Conservation (phyloP, 2,888 invertebrate species). For the Eumacrocentrus americanus region DNA sequence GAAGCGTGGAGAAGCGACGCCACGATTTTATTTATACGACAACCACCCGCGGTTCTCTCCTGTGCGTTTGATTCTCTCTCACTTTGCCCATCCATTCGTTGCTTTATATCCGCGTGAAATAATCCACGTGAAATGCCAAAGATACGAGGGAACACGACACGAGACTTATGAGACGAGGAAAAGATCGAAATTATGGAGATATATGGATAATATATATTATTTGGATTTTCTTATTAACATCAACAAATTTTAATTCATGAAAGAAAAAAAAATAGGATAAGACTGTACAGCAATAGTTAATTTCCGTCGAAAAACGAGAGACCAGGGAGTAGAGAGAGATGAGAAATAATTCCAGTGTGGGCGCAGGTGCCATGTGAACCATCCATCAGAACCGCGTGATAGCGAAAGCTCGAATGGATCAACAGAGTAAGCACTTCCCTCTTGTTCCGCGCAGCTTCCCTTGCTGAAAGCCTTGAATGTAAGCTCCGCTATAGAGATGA, state of each 20-base stretch:
- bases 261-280: conserved; percentile 8
- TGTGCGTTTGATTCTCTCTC: neutral
- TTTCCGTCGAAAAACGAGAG: conserved; percentile 42
- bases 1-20: conserved; percentile 37
- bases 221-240: no score
- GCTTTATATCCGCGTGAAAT: conserved; percentile 55
- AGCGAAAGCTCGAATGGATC: conserved; percentile 43
- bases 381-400: conserved; percentile 55
- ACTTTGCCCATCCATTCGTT: conserved; percentile 54
- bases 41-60: conserved; percentile 33
- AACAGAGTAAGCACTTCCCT: conserved; percentile 23
- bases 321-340: conserved; percentile 29
- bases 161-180: neutral
- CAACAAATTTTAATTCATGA: neutral
- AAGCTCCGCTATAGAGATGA: neutral
- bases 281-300: conserved; percentile 36
- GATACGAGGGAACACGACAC: conserved; percentile 27
- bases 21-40: conserved; percentile 60
- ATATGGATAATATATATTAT: no score
- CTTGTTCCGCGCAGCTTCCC: neutral
- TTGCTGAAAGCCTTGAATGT: conserved; percentile 9
- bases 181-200: conserved; percentile 14
- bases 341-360: conserved; percentile 50
- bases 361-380: conserved; percentile 56
- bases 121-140: conserved; percentile 37